These are phyloP conservation scores for Papilio aristodemus DNA, from an alignment of 1,140 invertebrate genomes.

Conservation along the genomic window DNA sequence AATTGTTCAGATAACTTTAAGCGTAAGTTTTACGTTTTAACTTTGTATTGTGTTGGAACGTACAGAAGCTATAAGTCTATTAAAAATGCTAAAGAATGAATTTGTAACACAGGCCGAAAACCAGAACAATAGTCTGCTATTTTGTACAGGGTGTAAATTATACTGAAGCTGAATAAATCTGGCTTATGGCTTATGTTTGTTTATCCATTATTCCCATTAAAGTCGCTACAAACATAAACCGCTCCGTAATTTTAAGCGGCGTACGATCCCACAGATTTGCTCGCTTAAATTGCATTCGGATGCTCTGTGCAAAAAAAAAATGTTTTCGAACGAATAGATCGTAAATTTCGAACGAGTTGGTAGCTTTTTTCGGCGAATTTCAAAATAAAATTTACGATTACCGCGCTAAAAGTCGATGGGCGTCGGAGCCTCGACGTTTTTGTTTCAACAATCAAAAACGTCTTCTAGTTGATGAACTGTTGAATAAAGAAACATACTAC, in stretches of 20 bases:
- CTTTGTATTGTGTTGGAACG: not conserved
- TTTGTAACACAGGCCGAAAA: not conserved
- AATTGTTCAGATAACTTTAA: no score
- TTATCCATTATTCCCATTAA: constrained; percentile 23
- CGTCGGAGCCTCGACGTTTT: not conserved
- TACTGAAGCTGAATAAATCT: constrained; percentile 18
- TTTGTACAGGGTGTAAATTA: constrained; percentile 13
- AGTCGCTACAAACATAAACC: constrained; percentile 25
- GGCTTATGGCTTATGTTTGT: constrained; percentile 10
- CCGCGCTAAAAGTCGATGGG: constrained; percentile 6
- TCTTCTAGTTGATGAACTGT: constrained; percentile 8
- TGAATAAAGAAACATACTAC: not conserved
- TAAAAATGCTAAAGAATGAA: not conserved
- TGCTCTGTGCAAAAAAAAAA: constrained; percentile 25
- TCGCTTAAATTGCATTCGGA: constrained; percentile 23
- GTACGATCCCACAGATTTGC: constrained; percentile 23
- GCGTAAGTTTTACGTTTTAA: no score
- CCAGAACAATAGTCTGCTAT: not conserved
- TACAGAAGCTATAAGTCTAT: not conserved
- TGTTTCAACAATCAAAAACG: not conserved
- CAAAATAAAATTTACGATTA: constrained; percentile 26
- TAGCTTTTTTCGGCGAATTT: constrained; percentile 19
- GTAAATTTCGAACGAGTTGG: constrained; percentile 21
- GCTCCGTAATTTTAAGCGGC: constrained; percentile 23
- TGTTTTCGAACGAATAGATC: constrained; percentile 21